Percentiles rank a stretch among this genome's conserved stretches.
Conservation (phyloP, 2,888 invertebrate species). For the Macrosoma leucophasiata region DNA sequence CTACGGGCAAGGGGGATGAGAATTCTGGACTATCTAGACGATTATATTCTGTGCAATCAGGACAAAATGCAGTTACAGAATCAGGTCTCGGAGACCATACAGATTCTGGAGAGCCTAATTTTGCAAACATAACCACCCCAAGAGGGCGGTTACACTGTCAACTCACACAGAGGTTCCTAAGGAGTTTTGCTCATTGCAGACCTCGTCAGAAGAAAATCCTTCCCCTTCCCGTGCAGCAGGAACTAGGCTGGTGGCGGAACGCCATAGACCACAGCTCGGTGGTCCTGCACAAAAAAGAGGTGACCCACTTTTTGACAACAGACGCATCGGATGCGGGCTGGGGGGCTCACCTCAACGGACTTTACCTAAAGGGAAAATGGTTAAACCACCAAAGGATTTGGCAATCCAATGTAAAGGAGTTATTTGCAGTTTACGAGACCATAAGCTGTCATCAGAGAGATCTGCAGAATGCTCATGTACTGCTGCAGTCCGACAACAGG, state of each 20-base stretch:
- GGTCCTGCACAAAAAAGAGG: slow-evolving; percentile 7
- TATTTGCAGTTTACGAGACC: slow-evolving; percentile 23
- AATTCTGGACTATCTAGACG: slow-evolving; percentile 28
- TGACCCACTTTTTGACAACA: slow-evolving; percentile 23
- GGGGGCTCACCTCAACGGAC: slow-evolving; percentile 22
- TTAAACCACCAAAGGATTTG: slow-evolving; percentile 13
- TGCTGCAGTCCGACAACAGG: slow-evolving; percentile 18
- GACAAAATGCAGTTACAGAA: background rate
- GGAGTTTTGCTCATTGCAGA: slow-evolving; percentile 11
- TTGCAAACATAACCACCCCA: slow-evolving; percentile 15
- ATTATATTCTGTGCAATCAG: slow-evolving; percentile 14
- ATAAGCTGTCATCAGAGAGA: slow-evolving; percentile 5
- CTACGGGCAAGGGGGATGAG: slow-evolving; percentile 17
- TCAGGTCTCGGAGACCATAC: background rate
- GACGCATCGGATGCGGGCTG: slow-evolving; percentile 24
- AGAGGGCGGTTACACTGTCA: slow-evolving; percentile 21
- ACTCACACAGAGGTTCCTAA: slow-evolving; percentile 18
- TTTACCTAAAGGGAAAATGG: slow-evolving; percentile 20
- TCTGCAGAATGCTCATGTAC: slow-evolving; percentile 15
- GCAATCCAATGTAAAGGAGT: slow-evolving; percentile 28
- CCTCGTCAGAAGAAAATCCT: slow-evolving; percentile 10
- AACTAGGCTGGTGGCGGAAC: slow-evolving; percentile 20
- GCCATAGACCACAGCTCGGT: slow-evolving; percentile 11
- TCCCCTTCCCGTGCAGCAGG: slow-evolving; percentile 10
- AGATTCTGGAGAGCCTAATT: slow-evolving; percentile 17